Percentiles rank a stretch among this genome's conserved stretches.
These are phyloP conservation scores for Zoanthus gigantus DNA, from an alignment of 92 coral and sea anemone genomes.

Conservation along the genomic window DNA sequence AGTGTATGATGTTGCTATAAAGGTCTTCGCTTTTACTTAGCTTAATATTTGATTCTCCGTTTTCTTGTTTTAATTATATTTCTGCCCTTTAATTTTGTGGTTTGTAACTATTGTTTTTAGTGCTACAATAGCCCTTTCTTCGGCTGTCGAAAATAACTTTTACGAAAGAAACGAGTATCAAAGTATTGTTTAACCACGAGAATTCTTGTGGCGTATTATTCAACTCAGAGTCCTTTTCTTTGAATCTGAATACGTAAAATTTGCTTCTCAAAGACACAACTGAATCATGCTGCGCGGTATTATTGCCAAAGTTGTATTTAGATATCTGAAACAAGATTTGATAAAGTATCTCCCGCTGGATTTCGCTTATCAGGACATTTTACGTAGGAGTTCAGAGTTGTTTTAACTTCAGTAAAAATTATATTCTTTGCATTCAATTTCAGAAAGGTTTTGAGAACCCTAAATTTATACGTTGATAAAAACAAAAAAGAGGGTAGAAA, in stretches of 20 bases:
- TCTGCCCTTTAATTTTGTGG: neutral
- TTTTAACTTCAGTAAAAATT: neutral
- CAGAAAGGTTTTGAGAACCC: neutral
- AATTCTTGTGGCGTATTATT: neutral
- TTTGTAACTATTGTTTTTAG: neutral
- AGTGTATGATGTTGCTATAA: neutral
- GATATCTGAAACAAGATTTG: neutral
- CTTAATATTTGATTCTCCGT: neutral
- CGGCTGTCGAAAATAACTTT: neutral
- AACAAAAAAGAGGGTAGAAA: neutral
- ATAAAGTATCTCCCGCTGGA: neutral
- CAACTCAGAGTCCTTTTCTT: neutral
- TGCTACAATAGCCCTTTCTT: constrained; percentile 7
- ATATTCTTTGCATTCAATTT: neutral
- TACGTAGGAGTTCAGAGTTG: neutral
- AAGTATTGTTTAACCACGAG: neutral
- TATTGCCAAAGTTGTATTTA: neutral
- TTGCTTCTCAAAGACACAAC: neutral
- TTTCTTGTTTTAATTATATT: neutral
- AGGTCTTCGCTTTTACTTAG: neutral
- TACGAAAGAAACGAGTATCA: constrained; percentile 2
- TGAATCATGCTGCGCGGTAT: neutral
- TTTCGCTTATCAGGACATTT: neutral
- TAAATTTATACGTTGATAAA: neutral
- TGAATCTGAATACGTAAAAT: neutral